phyloP scores from a whole-genome alignment of 2,113 vertebrate genomes.

The Aleadryas rufinucha region DNA sequence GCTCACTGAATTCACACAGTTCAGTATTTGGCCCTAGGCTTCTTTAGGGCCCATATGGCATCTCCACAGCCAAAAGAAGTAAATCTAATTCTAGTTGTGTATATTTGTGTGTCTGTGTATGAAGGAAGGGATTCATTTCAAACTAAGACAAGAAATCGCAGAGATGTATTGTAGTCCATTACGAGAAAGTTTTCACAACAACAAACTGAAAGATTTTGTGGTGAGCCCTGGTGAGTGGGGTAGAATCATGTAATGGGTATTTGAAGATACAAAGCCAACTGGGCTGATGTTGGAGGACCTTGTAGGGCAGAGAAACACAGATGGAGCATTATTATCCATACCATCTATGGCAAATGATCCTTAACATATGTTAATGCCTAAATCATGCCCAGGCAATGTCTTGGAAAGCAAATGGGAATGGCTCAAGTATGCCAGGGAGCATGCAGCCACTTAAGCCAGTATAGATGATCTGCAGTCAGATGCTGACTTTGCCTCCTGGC shows the following conservation, averaged over 20 bases:
- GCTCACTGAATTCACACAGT: neutral
- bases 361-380: neutral
- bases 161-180: neutral
- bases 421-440: neutral
- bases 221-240: neutral
- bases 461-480: neutral
- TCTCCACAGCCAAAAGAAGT: neutral
- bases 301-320: neutral
- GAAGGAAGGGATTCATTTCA: neutral
- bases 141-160: neutral
- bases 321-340: neutral
- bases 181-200: neutral
- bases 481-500: neutral
- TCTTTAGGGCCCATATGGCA: neutral
- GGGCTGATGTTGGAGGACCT: neutral
- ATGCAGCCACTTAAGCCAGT: neutral
- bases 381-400: neutral
- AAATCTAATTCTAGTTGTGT: neutral
- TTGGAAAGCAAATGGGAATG: neutral
- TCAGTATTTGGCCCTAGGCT: neutral
- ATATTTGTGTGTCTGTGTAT: neutral
- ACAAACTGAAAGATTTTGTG: neutral
- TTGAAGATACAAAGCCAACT: neutral
- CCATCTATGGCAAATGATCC: neutral
- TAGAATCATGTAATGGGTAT: neutral